A percentile compares a stretch with the other conserved stretches of the same genome.
Evolutionary conservation across 2,113 vertebrate species (phyloP).

Genomic region (Elanus axillaris): DNA sequence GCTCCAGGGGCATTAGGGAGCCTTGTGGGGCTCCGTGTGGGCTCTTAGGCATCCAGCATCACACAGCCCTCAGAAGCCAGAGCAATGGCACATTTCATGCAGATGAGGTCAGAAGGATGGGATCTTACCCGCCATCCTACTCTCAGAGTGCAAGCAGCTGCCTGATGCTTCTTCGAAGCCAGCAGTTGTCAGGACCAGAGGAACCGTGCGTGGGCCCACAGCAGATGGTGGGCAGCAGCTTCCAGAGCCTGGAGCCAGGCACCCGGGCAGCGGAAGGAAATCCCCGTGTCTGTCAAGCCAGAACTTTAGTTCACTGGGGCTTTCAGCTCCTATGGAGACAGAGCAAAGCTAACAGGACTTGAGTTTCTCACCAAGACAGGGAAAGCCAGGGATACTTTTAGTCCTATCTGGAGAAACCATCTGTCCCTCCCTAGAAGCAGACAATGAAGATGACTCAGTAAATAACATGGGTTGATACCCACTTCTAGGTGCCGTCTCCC

Average conservation of each 20-base stretch:
- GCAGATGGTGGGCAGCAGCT: neutral
- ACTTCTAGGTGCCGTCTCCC: neutral
- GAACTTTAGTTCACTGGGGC: neutral
- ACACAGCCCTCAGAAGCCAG: neutral
- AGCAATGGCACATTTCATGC: accelerated
- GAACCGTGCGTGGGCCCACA: neutral
- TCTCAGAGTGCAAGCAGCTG: neutral
- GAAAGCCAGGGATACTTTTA: neutral
- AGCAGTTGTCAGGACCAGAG: neutral
- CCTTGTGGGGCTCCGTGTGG: accelerated
- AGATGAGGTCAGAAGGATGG: neutral
- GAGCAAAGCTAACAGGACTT: neutral
- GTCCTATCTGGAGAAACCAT: neutral
- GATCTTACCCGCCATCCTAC: neutral
- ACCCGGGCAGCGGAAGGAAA: neutral
- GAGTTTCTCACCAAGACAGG: neutral
- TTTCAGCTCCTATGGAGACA: neutral
- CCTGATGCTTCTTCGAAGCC: neutral
- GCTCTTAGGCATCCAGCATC: neutral
- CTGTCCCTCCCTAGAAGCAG: neutral
- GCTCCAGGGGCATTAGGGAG: accelerated
- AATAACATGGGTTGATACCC: neutral
- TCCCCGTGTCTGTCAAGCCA: neutral
- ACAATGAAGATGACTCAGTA: neutral
- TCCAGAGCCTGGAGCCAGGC: neutral